Evolutionary conservation across 2,113 vertebrate genomes (phyloP).

Genomic region (Zosterops lateralis): DNA sequence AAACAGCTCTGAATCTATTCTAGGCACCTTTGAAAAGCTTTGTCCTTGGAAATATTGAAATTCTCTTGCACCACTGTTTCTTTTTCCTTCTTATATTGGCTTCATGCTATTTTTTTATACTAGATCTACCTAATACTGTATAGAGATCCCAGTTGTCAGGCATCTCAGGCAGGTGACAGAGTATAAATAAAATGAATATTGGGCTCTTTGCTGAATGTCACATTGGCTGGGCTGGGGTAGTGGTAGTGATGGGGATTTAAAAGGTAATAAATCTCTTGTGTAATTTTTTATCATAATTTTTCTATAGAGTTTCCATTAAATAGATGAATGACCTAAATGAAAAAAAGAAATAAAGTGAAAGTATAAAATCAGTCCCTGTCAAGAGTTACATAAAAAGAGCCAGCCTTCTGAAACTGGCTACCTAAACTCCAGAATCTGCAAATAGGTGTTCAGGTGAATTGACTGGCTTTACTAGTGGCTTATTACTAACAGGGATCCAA

Average conservation of each 20-base stretch:
- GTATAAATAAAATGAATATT: neutral
- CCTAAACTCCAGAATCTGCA: neutral
- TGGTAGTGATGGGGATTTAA: slow-evolving; percentile 17
- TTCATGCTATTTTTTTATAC: neutral
- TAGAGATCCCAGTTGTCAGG: neutral
- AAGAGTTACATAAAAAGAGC: neutral
- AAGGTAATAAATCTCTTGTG: slow-evolving; percentile 33
- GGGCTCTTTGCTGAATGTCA: neutral
- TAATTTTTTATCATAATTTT: slow-evolving; percentile 52
- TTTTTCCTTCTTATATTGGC: neutral
- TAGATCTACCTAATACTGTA: neutral
- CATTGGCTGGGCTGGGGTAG: neutral
- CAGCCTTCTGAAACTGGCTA: neutral
- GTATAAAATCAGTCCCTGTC: slow-evolving; percentile 52
- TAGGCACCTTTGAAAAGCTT: neutral
- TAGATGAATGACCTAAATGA: slow-evolving; percentile 51
- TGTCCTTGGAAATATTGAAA: neutral
- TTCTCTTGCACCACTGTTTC: neutral
- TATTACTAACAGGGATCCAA: neutral
- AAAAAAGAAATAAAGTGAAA: slow-evolving; percentile 32
- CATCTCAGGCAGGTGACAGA: neutral
- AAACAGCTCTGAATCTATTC: neutral
- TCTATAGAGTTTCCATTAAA: slow-evolving; percentile 51
- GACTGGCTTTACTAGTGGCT: neutral
- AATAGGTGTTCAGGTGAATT: neutral